These are phyloP conservation scores for Pholis gunnellus DNA, from an alignment of 2,113 vertebrate genomes.

Conservation along the genomic window DNA sequence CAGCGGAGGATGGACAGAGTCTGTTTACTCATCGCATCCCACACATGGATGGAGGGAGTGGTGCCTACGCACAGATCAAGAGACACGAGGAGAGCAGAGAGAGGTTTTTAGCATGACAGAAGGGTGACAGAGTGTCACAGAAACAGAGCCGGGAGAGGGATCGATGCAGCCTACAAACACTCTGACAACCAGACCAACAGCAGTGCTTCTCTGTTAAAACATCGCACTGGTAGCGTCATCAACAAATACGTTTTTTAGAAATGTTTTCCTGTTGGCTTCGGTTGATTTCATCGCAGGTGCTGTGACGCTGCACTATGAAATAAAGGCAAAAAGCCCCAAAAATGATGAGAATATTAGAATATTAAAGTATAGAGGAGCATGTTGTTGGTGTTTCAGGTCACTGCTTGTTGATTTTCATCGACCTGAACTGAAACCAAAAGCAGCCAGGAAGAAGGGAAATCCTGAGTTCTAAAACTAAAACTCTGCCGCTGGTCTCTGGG, in stretches of 20 bases:
- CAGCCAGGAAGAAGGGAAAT: not conserved
- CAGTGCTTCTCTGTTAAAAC: not conserved
- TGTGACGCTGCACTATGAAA: too few species aligned
- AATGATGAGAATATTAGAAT: too few species aligned
- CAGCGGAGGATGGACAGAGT: conserved; percentile 94
- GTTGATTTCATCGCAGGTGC: not conserved
- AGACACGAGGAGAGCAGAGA: not conserved
- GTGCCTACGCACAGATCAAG: conserved; percentile 79
- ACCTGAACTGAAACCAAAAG: not conserved
- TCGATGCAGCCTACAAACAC: conserved; percentile 53
- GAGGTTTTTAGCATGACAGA: fast-evolving
- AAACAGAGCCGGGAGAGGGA: conserved; percentile 38
- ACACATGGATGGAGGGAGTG: conserved; percentile 93
- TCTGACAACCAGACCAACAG: conserved; percentile 45
- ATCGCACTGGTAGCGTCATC: too few species aligned
- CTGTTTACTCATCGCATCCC: conserved; percentile 96
- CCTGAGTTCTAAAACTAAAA: not conserved
- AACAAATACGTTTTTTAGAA: not conserved
- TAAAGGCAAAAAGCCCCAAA: too few species aligned
- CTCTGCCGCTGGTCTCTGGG: conserved; percentile 17
- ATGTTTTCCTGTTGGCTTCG: not conserved
- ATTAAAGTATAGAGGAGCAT: not conserved
- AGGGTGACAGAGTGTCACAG: not conserved
- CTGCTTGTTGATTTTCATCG: not conserved
- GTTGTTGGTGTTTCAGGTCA: not conserved